Evolutionary conservation across 1,140 invertebrate genomes (phyloP).

Genomic region (Dysdera silvatica): DNA sequence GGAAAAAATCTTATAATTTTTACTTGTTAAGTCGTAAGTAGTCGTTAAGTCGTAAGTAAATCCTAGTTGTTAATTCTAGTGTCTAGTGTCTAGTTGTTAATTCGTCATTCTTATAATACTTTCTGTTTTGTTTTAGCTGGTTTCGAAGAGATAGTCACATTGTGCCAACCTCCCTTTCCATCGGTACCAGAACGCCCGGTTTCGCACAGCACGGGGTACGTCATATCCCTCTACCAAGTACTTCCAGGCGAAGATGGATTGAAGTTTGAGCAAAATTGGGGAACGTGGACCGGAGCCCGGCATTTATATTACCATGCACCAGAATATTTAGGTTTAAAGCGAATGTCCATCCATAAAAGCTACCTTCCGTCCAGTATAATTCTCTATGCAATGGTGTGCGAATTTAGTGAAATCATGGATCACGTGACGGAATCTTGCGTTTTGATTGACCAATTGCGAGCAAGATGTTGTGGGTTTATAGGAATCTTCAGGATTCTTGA

Average conservation of each 20-base stretch:
- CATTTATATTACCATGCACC: constrained; percentile 12
- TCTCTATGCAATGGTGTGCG: constrained; percentile 71
- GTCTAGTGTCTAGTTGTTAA: too few species aligned
- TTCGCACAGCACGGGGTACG: constrained; percentile 19
- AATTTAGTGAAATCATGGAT: constrained; percentile 78
- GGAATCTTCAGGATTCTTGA: constrained; percentile 18
- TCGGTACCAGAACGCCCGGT: constrained; percentile 15
- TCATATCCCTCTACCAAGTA: constrained; percentile 20
- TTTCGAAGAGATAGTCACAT: constrained; percentile 15
- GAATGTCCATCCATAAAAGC: constrained; percentile 21
- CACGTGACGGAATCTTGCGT: constrained; percentile 76
- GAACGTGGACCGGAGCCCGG: constrained; percentile 21
- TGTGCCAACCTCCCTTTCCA: constrained; percentile 4
- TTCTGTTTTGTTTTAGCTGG: constrained; percentile 12
- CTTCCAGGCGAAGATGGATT: constrained; percentile 12
- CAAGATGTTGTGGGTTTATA: constrained; percentile 67
- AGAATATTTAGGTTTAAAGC: constrained; percentile 14
- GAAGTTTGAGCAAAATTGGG: constrained; percentile 22
- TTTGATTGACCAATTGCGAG: constrained; percentile 71
- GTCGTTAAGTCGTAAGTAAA: too few species aligned
- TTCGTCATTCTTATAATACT: too few species aligned
- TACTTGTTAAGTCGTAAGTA: too few species aligned
- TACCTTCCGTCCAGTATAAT: constrained; percentile 24
- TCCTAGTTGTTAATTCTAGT: too few species aligned
- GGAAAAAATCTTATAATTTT: too few species aligned